A percentile compares a stretch with the other conserved stretches of the same genome.
These are phyloP conservation scores for Protobothrops flavoviridis DNA, from an alignment of 2,113 vertebrate species.

Conservation along the genomic window DNA sequence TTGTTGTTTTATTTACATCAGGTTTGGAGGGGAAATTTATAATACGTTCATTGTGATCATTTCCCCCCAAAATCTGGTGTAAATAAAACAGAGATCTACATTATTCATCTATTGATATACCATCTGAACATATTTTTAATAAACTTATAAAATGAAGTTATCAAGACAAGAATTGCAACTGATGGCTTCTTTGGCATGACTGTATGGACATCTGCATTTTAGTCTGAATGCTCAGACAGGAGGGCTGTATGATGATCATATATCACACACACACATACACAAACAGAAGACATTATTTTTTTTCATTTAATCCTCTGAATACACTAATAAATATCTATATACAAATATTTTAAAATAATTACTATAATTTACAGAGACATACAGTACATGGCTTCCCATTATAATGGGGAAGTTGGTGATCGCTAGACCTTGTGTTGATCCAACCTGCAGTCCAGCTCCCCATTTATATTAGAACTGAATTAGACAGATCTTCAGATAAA, in stretches of 20 bases:
- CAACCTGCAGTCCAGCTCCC: neutral
- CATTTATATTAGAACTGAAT: neutral
- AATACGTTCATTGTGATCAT: neutral
- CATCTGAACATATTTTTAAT: neutral
- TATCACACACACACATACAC: neutral
- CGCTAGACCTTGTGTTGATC: neutral
- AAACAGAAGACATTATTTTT: neutral
- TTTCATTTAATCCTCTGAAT: neutral
- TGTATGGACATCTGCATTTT: neutral
- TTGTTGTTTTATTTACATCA: neutral
- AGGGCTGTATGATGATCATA: neutral
- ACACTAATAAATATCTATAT: neutral
- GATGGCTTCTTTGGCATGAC: neutral
- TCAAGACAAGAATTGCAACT: neutral
- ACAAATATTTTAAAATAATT: neutral
- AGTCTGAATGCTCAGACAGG: neutral
- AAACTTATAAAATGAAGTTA: neutral
- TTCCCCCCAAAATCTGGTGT: neutral
- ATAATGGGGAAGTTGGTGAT: neutral
- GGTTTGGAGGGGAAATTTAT: neutral
- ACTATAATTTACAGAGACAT: neutral
- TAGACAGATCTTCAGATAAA: neutral
- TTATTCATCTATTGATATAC: neutral
- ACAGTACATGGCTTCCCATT: neutral
- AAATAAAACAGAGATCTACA: neutral